Conservation (phyloP, 2,113 vertebrate genomes). For the Ovis canadensis region DNA sequence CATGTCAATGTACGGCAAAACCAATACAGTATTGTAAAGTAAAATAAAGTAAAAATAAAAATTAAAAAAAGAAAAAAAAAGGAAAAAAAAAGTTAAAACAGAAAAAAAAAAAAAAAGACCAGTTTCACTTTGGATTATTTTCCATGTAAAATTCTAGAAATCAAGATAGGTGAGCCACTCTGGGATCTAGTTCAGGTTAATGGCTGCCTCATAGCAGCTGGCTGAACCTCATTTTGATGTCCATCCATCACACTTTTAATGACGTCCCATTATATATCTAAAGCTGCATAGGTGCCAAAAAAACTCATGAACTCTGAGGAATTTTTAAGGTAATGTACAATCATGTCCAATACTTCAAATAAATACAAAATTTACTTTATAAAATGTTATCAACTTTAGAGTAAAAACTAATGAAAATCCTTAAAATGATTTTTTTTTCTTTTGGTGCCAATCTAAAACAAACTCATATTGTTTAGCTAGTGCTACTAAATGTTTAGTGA, state of each 20-base stretch:
- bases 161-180: not conserved
- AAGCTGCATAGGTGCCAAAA: not conserved
- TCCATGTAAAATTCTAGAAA: not conserved
- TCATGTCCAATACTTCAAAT: not conserved
- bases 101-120: not conserved
- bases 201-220: not conserved
- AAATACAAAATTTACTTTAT: not conserved
- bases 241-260: constrained; percentile 18
- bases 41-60: too few relatives aligned
- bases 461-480: not conserved
- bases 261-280: not conserved
- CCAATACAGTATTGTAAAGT: too few relatives aligned
- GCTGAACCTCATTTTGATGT: not conserved
- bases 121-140: constrained; percentile 28
- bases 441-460: not conserved
- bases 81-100: too few relatives aligned
- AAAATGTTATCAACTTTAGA: constrained; percentile 37
- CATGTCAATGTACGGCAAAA: too few relatives aligned
- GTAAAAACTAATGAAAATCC: not conserved
- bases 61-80: too few relatives aligned
- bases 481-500: not conserved
- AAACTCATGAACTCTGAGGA: constrained; percentile 36
- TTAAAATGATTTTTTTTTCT: not conserved
- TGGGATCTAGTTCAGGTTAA: not conserved
- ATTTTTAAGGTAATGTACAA: not conserved